Evolutionary conservation across 2,888 invertebrate species (phyloP).

Genomic region (Drosophila anomalata): DNA sequence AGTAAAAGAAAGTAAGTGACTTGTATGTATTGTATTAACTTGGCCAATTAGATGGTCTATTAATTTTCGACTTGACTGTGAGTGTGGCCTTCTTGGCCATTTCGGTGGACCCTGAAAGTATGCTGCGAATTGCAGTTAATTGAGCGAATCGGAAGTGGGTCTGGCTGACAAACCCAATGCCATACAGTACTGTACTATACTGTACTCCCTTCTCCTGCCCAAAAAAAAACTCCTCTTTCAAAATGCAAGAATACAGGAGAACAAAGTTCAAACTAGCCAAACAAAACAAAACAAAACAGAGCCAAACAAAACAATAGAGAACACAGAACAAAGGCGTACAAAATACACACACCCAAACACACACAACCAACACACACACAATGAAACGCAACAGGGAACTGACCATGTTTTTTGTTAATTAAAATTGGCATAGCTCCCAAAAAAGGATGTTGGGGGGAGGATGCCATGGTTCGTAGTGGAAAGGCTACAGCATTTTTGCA

Average conservation of each 20-base stretch:
- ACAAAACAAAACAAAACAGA: slow-evolving; percentile 25
- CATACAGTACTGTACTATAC: not conserved
- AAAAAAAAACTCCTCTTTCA: not conserved
- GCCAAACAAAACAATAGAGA: slow-evolving; percentile 7
- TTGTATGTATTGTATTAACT: not conserved
- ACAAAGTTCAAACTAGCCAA: slow-evolving; percentile 33
- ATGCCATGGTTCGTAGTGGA: slow-evolving; percentile 12
- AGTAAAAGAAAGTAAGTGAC: not conserved
- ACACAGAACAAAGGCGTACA: slow-evolving; percentile 1
- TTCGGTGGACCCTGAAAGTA: slow-evolving; percentile 22
- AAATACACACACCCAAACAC: slow-evolving; percentile 9
- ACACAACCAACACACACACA: slow-evolving; percentile 25
- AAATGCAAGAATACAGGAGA: slow-evolving; percentile 19
- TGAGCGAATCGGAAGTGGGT: slow-evolving; percentile 16
- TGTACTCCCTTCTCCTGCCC: no score
- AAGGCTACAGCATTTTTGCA: slow-evolving; percentile 43
- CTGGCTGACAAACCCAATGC: not conserved
- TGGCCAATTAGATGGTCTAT: slow-evolving; percentile 1
- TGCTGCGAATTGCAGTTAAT: slow-evolving; percentile 17
- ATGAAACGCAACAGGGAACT: slow-evolving; percentile 52
- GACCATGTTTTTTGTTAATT: slow-evolving; percentile 72
- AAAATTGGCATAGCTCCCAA: slow-evolving; percentile 65
- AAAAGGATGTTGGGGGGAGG: not conserved
- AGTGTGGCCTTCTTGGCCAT: not conserved
- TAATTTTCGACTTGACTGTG: not conserved